Evolutionary conservation across 23 tunicate species (phyloP), one percentile per base, ranked within the genome.

Genomic region (Corella eumyota): DNA sequence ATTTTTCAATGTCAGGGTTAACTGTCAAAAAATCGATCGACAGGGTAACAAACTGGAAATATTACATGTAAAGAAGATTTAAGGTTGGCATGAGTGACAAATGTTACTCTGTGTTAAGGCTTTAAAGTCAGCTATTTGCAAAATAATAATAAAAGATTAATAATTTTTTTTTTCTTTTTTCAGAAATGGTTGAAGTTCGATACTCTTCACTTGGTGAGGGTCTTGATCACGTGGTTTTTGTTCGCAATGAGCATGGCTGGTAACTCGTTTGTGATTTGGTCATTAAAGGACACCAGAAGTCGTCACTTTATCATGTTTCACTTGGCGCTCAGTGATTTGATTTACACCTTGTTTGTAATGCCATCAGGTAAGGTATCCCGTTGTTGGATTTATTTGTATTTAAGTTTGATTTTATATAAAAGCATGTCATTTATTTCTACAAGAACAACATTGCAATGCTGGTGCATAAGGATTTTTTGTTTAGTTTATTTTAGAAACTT

Each of bases 221-320:
- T 84, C 27, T n/a, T 84, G 36, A 44, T 84, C 54, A 69, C 83
- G 40, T 75, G 83, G 83, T 6, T 64, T 6, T 50, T 84, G 2
- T 84, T 75, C 54, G 61, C 48, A 2, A 20, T 84, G 50, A 75
- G 94, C 67, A 34, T 70, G 55, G 61, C 73, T 0, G 94, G 74
- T 22, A 84, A 84, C 45, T 36, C 45, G 6, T 84, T 84, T 48
- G 83, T 84, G 4, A 21, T 84, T 1, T 69, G 60, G 66, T 56
- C 83, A 4, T 66, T 84, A 23, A 37, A 56, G 29, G 52, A 11
- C 23, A 75, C 57, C 29, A 44, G 73, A 48, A 34, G 31, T 1
- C 75, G 71, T 29, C 77, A 84, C 58, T 69, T 84, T 46, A 56
- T 75, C 24, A 75, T 84, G 94, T 64, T 84, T 62, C 66, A 75